These are phyloP conservation scores for Andricus grossulariae DNA, from an alignment of 1,140 invertebrate species.

Conservation along the genomic window DNA sequence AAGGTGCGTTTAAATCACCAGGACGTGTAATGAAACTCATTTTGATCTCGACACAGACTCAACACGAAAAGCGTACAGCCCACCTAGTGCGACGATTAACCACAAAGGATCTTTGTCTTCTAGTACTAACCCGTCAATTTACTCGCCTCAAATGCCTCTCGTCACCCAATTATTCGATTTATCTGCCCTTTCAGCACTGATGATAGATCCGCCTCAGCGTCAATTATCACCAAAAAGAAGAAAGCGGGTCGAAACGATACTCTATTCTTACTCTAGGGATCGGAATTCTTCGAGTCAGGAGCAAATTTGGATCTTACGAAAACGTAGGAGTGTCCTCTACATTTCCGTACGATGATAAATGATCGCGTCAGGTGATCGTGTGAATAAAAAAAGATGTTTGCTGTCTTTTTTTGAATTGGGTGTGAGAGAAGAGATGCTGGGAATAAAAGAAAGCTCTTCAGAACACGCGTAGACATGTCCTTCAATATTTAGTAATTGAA, in stretches of 20 bases:
- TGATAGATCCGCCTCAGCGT: conserved; percentile 10
- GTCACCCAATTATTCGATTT: conserved; percentile 17
- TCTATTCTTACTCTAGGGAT: conserved; percentile 16
- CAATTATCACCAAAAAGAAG: conserved; percentile 26
- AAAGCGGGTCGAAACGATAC: conserved; percentile 24
- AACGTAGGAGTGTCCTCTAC: conserved; percentile 26
- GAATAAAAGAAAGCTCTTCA: too few species aligned
- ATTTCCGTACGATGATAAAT: conserved; percentile 59
- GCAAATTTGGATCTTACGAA: conserved; percentile 6
- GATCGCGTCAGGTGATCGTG: conserved; percentile 44
- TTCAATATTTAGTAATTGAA: too few species aligned
- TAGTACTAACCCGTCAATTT: conserved; percentile 12
- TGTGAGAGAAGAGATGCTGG: conserved; percentile 15
- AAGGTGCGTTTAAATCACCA: conserved; percentile 10
- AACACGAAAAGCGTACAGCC: too few species aligned
- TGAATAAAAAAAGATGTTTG: conserved; percentile 5
- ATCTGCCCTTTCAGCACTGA: conserved; percentile 6
- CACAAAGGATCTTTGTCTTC: conserved; percentile 19
- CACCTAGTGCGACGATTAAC: conserved; percentile 7
- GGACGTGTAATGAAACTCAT: conserved; percentile 11
- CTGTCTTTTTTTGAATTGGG: conserved; percentile 30
- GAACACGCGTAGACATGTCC: too few species aligned
- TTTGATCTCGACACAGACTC: background rate
- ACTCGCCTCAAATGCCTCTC: conserved; percentile 14
- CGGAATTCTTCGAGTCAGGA: background rate